A percentile compares a stretch with the other conserved stretches of the same genome.
These are phyloP conservation scores for Montipora capricornis DNA, from an alignment of 64 coral and sea anemone genomes.

Conservation along the genomic window DNA sequence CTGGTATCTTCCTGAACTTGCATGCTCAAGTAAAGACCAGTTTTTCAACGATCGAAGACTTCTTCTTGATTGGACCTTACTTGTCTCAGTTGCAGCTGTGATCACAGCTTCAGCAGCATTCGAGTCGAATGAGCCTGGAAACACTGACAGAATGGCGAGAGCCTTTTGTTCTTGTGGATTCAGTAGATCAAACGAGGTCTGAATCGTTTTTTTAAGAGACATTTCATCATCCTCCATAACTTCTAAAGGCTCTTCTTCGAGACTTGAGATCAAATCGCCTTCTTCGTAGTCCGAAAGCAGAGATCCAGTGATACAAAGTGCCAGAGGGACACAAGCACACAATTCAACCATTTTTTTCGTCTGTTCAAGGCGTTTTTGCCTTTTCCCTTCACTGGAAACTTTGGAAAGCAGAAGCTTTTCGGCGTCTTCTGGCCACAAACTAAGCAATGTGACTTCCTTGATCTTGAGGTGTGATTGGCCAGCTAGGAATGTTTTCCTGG, in stretches of 20 bases:
- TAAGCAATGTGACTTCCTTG: not conserved
- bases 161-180: not conserved
- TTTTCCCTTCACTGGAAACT: not conserved
- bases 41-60: constrained; percentile 39
- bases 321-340: constrained; percentile 63
- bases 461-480: not conserved
- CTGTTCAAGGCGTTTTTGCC: not conserved
- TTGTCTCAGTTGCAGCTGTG: not conserved
- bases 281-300: constrained; percentile 28
- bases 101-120: constrained; percentile 29
- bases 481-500: not conserved
- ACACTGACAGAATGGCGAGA: constrained; percentile 50
- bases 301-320: constrained; percentile 64
- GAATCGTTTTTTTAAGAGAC: constrained; percentile 36
- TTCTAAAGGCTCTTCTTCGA: constrained; percentile 30
- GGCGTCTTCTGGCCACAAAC: not conserved
- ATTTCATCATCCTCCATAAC: constrained; percentile 17
- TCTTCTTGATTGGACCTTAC: not conserved
- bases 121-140: constrained; percentile 47
- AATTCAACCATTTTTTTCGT: constrained; percentile 18
- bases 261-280: constrained; percentile 9
- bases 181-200: constrained; percentile 51
- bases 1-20: constrained; percentile 15
- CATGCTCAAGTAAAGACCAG: constrained; percentile 55
- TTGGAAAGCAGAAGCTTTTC: constrained; percentile 2